Evolutionary conservation across 2,797 vertebrate genomes (phyloP), one percentile per base, ranked within the genome.

Genomic region (Lutjanus argentimaculatus): DNA sequence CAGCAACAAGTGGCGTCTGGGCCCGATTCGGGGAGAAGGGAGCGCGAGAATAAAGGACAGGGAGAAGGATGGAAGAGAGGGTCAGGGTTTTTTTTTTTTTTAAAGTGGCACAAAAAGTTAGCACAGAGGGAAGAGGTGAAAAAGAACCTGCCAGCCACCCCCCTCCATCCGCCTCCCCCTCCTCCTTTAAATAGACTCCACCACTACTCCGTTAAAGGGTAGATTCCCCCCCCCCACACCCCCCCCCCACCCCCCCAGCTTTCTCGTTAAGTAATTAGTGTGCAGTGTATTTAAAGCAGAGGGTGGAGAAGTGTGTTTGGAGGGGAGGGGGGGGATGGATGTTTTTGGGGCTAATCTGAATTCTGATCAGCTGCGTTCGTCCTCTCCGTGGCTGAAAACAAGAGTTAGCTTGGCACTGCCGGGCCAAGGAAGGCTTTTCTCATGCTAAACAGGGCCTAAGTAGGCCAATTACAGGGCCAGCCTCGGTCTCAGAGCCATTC

Each of bases 371-470:
- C 96, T n/a, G 87, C 94, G 69, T 79, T 67, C 64, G 52, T 96
- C 95, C 96, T 96, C 96, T 97, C 97, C 95, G 96, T 13, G 79
- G 65, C 83, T 85, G 56, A 83, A 90, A 92, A 92, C 92, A 92
- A 92, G 88, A 87, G 91, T 91, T 89, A 85, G 91, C 96, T 97
- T 96, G 97, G 97, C 95, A 93, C 95, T 95, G 97, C 94, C 93
- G 94, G 88, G 86, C 96, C 95, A 95, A 95, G 95, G 95, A 94
- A 94, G 95, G 95, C 96, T 95, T 98, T 99, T 99, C 97, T 98
- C 95, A 99, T 98, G 97, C 97, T 98, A 99, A 99, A 95, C 94
- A 97, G 96, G 89, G 77, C 94, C 97, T 97, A 97, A 99, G 98
- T 97, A 96, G 97, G 96, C 97, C 97, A 99, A 98, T 99, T 99